These are phyloP conservation scores for Nymphalis c-album DNA, from an alignment of 2,888 invertebrate genomes.

Conservation along the genomic window DNA sequence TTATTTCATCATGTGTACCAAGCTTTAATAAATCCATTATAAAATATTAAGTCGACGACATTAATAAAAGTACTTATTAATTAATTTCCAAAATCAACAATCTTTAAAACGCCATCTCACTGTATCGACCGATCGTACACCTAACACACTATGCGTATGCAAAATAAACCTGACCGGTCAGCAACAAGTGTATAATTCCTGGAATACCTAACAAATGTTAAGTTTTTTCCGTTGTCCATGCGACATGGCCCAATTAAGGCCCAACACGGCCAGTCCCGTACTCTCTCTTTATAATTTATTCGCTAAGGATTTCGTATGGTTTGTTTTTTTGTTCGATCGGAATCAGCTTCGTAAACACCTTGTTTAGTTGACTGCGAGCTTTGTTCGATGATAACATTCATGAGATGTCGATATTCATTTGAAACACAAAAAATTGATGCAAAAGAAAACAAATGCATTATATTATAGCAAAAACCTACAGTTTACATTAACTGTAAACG, in stretches of 20 bases:
- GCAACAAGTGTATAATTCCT: constrained; percentile 77
- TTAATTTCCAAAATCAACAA: neutral
- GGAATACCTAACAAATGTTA: constrained; percentile 80
- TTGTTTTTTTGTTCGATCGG: constrained; percentile 66
- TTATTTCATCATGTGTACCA: no score
- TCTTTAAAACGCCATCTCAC: constrained; percentile 11
- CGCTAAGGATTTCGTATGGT: constrained; percentile 69
- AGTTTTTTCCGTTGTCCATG: constrained; percentile 69
- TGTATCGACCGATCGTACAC: constrained; percentile 1
- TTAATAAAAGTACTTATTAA: no score
- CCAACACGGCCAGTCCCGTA: constrained; percentile 53
- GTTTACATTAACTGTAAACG: no score
- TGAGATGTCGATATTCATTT: constrained; percentile 21
- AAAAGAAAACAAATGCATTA: neutral
- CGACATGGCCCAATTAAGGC: constrained; percentile 79
- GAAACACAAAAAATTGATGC: neutral
- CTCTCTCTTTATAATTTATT: constrained; percentile 76
- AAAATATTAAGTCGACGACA: no score
- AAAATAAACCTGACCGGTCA: constrained; percentile 46
- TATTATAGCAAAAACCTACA: neutral
- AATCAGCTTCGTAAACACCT: constrained; percentile 79
- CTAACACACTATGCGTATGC: constrained; percentile 44
- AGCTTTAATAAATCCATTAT: no score
- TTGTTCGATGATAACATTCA: constrained; percentile 58
- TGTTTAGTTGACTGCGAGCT: constrained; percentile 67